phyloP scores from a whole-genome alignment of 2,113 vertebrate species.

The Vicugna pacos region DNA sequence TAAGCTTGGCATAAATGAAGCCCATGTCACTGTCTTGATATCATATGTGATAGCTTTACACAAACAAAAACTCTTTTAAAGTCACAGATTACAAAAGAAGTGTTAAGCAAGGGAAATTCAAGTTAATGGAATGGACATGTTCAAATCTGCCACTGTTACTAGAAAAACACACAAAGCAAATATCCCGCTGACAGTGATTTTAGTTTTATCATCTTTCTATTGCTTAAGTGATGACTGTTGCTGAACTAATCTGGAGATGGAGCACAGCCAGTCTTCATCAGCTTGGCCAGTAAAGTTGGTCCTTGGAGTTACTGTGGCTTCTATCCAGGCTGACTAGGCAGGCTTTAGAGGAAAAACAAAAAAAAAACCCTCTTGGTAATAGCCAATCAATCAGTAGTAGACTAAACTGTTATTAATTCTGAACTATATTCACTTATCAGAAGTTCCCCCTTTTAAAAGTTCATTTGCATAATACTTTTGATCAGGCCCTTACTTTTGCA shows the following conservation, averaged over 20 bases:
- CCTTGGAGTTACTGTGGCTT: neutral
- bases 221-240: neutral
- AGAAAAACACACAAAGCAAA: neutral
- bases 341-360: neutral
- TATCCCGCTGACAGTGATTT: neutral
- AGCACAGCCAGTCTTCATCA: neutral
- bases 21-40: neutral
- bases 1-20: constrained; percentile 7
- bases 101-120: neutral
- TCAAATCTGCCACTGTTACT: neutral
- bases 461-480: neutral
- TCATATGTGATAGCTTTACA: neutral
- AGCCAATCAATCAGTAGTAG: neutral
- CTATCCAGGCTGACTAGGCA: neutral
- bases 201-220: neutral
- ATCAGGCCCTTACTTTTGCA: neutral
- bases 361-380: neutral
- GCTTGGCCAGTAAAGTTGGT: neutral
- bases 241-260: neutral
- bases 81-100: neutral
- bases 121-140: neutral
- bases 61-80: constrained; percentile 33
- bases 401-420: constrained; percentile 32
- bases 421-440: neutral
- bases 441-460: neutral